A percentile compares a stretch with the other conserved stretches of the same genome.
These are phyloP conservation scores for Karalla daura DNA, from an alignment of 2,797 vertebrate species.

Conservation along the genomic window DNA sequence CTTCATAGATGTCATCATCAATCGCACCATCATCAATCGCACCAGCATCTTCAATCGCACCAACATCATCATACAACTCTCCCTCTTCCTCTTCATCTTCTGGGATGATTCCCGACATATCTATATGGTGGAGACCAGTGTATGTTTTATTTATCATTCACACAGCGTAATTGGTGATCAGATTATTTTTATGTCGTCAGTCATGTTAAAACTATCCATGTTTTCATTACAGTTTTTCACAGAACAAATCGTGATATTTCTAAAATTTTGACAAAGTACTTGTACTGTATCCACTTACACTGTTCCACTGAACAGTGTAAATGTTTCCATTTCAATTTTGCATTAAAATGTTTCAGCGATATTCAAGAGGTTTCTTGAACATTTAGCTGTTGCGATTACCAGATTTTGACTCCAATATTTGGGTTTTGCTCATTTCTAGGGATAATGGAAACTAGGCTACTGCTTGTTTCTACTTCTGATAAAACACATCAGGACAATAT, in stretches of 20 bases:
- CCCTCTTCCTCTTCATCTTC: constrained; percentile 87
- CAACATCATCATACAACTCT: constrained; percentile 89
- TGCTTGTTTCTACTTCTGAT: neutral
- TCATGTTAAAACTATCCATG: too few species aligned
- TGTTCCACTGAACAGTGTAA: too few species aligned
- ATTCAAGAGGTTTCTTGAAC: too few species aligned
- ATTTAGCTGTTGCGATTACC: too few species aligned
- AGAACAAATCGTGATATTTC: too few species aligned
- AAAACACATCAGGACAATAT: neutral
- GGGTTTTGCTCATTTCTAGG: neutral
- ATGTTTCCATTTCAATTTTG: too few species aligned
- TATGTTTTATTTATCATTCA: neutral
- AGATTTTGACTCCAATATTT: too few species aligned
- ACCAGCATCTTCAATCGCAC: constrained; percentile 84
- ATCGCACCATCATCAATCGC: constrained; percentile 86
- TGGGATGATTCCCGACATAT: constrained; percentile 88
- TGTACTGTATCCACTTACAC: too few species aligned
- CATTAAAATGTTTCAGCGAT: too few species aligned
- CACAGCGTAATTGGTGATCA: neutral
- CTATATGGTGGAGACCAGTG: constrained; percentile 64
- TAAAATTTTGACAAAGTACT: too few species aligned
- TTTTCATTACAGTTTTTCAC: too few species aligned
- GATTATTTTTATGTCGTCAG: neutral
- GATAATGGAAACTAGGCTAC: too few species aligned
- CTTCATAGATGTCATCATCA: constrained; percentile 95